A percentile compares a stretch with the other conserved stretches of the same genome.
These are phyloP conservation scores for Achroia grisella DNA, from an alignment of 1,140 invertebrate species.

Conservation along the genomic window DNA sequence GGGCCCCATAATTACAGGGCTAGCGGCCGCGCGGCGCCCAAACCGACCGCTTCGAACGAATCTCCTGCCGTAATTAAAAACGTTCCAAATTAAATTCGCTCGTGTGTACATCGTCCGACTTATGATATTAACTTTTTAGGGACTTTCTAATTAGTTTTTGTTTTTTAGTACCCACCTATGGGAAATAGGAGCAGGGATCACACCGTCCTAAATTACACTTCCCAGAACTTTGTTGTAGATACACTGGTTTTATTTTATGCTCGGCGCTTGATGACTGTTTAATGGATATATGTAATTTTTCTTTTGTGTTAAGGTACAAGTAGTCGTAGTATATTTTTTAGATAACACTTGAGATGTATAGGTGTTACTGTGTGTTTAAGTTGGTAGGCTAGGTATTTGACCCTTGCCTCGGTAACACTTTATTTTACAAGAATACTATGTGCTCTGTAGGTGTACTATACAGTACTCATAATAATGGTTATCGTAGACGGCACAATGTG, in stretches of 20 bases:
- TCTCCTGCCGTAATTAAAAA: conserved; percentile 69
- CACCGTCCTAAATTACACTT: too few species aligned
- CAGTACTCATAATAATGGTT: too few species aligned
- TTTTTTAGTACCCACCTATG: conserved; percentile 33
- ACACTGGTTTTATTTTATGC: not conserved
- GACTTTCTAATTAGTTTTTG: conserved; percentile 69
- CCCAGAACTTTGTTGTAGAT: not conserved
- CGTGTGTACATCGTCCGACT: conserved; percentile 52
- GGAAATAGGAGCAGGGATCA: conserved; percentile 22
- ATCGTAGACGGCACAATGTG: too few species aligned
- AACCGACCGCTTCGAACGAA: conserved; percentile 47
- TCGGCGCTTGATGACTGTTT: not conserved
- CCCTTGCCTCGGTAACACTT: too few species aligned
- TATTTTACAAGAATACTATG: too few species aligned
- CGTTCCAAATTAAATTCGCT: conserved; percentile 72
- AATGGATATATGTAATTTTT: too few species aligned
- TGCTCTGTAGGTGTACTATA: too few species aligned
- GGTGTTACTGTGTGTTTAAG: too few species aligned
- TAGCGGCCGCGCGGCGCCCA: conserved; percentile 58
- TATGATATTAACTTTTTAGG: conserved; percentile 69
- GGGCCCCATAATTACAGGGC: conserved; percentile 66
- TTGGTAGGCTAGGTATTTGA: too few species aligned
- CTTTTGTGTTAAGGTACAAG: too few species aligned
- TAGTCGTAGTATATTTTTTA: too few species aligned
- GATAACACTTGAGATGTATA: too few species aligned